Percentiles rank a stretch among this genome's conserved stretches.
Evolutionary conservation across 2,797 vertebrate species (phyloP).

Genomic region (Coracias cyanogaster): DNA sequence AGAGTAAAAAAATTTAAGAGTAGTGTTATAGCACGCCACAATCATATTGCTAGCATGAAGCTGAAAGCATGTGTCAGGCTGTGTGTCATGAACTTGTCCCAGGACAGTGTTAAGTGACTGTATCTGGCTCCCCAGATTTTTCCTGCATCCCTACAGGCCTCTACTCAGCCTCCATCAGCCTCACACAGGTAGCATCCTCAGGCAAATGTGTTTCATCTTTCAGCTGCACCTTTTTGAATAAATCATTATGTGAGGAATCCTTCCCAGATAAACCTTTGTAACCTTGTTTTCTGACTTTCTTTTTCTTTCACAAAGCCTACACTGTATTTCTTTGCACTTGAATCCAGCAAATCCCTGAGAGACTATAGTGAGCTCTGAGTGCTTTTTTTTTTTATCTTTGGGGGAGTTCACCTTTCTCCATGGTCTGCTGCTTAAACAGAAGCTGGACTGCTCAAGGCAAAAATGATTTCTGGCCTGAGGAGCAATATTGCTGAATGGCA

Average conservation of each 20-base stretch:
- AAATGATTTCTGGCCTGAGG: background rate
- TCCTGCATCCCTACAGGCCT: background rate
- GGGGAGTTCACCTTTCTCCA: background rate
- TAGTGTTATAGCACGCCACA: background rate
- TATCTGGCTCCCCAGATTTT: background rate
- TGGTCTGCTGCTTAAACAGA: background rate
- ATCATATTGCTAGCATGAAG: background rate
- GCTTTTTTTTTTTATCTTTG: background rate
- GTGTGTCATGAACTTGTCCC: background rate
- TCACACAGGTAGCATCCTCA: background rate
- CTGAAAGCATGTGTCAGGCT: background rate
- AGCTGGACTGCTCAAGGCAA: background rate
- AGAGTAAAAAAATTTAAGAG: background rate
- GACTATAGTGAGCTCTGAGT: background rate
- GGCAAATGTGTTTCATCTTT: background rate
- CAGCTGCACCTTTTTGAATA: background rate
- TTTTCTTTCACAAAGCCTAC: background rate
- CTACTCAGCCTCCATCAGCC: background rate
- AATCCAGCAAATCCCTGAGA: background rate
- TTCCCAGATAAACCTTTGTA: background rate
- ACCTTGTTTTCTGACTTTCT: background rate
- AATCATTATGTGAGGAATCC: background rate
- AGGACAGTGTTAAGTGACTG: background rate
- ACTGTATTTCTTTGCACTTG: background rate
- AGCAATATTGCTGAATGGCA: background rate